A percentile compares a stretch with the other conserved stretches of the same genome.
These are phyloP conservation scores for Sebastiscus albofasciatus DNA, from an alignment of 2,797 vertebrate species.

Conservation along the genomic window DNA sequence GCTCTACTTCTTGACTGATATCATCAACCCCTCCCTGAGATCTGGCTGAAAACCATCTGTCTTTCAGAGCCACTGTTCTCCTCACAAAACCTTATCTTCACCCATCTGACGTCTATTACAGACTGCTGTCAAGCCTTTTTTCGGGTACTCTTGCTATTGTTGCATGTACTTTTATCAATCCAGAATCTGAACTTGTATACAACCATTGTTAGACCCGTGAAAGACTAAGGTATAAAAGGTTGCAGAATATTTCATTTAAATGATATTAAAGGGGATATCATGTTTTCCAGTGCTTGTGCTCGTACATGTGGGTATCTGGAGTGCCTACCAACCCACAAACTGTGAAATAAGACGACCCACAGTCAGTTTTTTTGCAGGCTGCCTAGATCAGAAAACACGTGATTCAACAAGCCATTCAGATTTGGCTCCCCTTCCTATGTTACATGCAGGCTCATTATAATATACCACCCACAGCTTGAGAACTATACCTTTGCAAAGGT, in stretches of 20 bases:
- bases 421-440: no score
- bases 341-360: no score
- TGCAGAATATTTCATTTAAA: background rate
- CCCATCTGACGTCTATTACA: slow-evolving; percentile 16
- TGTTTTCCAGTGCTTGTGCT: no score
- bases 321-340: no score
- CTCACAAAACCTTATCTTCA: slow-evolving; percentile 30
- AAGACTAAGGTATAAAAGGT: background rate
- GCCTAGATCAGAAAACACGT: no score
- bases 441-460: no score
- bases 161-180: background rate
- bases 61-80: slow-evolving; percentile 26
- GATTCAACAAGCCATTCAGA: no score
- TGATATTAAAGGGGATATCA: background rate
- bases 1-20: slow-evolving; percentile 44
- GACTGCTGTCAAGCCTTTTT: background rate
- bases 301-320: no score
- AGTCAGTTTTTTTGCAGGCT: no score
- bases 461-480: no score
- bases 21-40: slow-evolving; percentile 47
- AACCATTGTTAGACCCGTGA: background rate
- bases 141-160: background rate
- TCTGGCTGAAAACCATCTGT: slow-evolving; percentile 60
- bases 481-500: no score
- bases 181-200: background rate